Conservation (phyloP, 2,888 invertebrate species). For the Calliphora vomitoria region DNA sequence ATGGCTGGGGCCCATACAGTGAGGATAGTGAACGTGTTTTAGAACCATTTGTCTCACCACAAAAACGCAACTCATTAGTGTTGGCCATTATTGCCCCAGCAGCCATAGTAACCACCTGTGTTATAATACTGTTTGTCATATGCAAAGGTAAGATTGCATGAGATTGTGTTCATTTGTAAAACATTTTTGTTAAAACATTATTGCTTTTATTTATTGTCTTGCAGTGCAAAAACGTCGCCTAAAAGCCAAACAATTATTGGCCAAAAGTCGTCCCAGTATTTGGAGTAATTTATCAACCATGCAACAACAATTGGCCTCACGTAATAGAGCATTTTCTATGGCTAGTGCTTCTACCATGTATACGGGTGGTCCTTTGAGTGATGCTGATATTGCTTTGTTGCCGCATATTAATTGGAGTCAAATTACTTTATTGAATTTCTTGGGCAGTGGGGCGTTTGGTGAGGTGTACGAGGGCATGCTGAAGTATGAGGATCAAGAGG, state of each 20-base stretch:
- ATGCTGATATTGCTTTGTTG: conserved; percentile 91
- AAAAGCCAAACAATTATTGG: conserved; percentile 89
- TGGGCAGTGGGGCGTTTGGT: conserved; percentile 98
- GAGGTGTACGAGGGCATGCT: conserved; percentile 98
- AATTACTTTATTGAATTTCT: conserved; percentile 93
- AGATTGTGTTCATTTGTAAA: not conserved
- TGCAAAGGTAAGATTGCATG: conserved; percentile 79
- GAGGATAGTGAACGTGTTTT: conserved; percentile 86
- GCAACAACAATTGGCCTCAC: conserved; percentile 88
- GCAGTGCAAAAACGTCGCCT: conserved; percentile 88
- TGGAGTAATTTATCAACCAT: conserved; percentile 95
- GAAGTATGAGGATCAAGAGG: conserved; percentile 87
- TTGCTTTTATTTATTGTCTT: not conserved
- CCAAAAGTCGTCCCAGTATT: conserved; percentile 85
- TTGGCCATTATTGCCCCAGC: conserved; percentile 88
- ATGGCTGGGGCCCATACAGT: conserved; percentile 93
- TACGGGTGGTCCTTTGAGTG: conserved; percentile 87
- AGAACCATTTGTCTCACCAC: conserved; percentile 82
- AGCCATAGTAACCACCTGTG: conserved; percentile 83
- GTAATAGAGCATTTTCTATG: conserved; percentile 89
- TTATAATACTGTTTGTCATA: conserved; percentile 79
- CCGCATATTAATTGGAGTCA: conserved; percentile 95
- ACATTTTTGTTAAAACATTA: not conserved
- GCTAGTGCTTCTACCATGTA: conserved; percentile 92
- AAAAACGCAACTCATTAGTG: conserved; percentile 85